Conservation (phyloP, 2,797 vertebrate genomes). For the Sebastes itinus region DNA sequence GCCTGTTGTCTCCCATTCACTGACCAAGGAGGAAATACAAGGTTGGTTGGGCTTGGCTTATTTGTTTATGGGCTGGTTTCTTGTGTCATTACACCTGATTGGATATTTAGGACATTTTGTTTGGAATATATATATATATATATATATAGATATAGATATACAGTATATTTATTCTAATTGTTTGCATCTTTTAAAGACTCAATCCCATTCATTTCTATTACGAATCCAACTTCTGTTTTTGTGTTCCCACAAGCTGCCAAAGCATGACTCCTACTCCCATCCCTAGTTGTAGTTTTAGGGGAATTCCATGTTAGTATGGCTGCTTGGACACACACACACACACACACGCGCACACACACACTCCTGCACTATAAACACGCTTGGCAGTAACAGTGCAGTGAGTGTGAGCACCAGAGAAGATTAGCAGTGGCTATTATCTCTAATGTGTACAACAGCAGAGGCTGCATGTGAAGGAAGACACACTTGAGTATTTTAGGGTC, state of each 20-base stretch:
- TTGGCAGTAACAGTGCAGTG: slow-evolving; percentile 43
- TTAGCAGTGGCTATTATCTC: slow-evolving; percentile 62
- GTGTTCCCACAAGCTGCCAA: slow-evolving; percentile 7
- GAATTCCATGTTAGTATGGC: slow-evolving; percentile 54
- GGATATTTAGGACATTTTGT: background rate
- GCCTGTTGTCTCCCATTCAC: slow-evolving; percentile 56
- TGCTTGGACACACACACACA: background rate
- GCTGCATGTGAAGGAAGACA: slow-evolving; percentile 10
- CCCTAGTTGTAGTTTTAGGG: slow-evolving; percentile 52
- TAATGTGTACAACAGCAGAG: slow-evolving; percentile 10
- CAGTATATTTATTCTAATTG: background rate
- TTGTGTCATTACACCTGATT: slow-evolving; percentile 3
- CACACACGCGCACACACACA: slow-evolving; percentile 3
- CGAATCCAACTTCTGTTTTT: background rate
- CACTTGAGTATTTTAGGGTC: background rate
- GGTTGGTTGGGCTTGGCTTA: slow-evolving; percentile 59
- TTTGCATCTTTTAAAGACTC: background rate
- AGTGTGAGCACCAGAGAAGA: slow-evolving; percentile 63
- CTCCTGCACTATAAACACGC: slow-evolving; percentile 47
- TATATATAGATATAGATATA: background rate
- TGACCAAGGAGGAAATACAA: slow-evolving; percentile 64
- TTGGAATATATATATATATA: background rate
- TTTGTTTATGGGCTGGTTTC: slow-evolving; percentile 15
- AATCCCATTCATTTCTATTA: background rate
- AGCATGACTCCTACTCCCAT: slow-evolving; percentile 13